phyloP scores from a whole-genome alignment of 2,888 invertebrate genomes.

The Eupithecia exiguata region DNA sequence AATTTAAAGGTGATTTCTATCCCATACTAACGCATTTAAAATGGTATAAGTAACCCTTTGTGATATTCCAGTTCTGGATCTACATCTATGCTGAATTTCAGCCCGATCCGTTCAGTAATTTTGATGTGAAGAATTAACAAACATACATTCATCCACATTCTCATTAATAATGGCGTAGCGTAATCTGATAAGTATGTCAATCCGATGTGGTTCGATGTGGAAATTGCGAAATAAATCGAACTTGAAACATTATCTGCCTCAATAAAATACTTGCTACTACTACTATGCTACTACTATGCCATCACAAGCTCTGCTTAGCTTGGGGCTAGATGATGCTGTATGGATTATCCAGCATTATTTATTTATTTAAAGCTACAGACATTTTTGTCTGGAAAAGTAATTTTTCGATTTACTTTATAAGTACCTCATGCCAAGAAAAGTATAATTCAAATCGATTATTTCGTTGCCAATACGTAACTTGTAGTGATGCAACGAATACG shows the following conservation, averaged over 20 bases:
- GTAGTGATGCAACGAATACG: no score
- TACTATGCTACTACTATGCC: neutral
- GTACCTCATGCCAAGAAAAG: neutral
- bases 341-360: no score
- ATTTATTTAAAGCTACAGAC: neutral
- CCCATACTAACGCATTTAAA: neutral
- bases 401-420: neutral
- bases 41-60: neutral
- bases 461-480: neutral
- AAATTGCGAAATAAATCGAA: neutral
- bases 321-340: no score
- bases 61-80: neutral
- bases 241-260: neutral
- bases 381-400: neutral
- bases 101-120: neutral
- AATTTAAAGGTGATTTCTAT: neutral
- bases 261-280: no score
- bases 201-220: neutral
- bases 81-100: neutral
- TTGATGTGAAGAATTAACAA: neutral
- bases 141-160: neutral
- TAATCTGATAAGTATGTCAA: neutral
- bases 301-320: no score
- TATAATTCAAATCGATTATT: neutral
- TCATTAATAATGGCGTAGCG: neutral